phyloP scores from a whole-genome alignment of 2,113 vertebrate species.

The Prochilodus magdalenae region DNA sequence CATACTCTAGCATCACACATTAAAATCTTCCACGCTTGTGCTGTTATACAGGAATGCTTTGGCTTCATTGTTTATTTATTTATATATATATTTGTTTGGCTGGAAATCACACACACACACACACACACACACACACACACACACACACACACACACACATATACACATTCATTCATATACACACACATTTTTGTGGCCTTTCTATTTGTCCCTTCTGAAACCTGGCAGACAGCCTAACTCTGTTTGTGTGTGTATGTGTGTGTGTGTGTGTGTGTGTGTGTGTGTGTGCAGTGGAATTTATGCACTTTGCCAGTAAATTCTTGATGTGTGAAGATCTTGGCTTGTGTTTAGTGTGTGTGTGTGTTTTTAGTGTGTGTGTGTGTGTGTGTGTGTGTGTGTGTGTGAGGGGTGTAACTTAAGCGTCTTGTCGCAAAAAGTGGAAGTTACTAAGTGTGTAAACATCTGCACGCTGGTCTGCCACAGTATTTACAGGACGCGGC shows the following conservation, averaged over 20 bases:
- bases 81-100: not conserved
- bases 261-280: too few species aligned
- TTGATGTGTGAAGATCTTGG: conserved; percentile 1
- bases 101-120: not conserved
- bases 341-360: not conserved
- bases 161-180: too few species aligned
- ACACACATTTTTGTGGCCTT: not conserved
- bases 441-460: conserved; percentile 31
- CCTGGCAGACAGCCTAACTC: not conserved
- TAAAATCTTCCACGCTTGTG: not conserved
- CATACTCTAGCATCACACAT: not conserved
- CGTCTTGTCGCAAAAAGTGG: not conserved
- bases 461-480: not conserved
- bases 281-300: not conserved
- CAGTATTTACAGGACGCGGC: conserved; percentile 1
- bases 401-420: not conserved
- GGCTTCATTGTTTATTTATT: not conserved
- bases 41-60: not conserved
- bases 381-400: conserved; percentile 4
- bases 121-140: not conserved
- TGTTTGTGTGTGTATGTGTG: too few species aligned
- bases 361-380: conserved; percentile 16
- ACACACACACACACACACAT: not conserved
- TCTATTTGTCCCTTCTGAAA: not conserved
- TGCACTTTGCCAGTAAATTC: not conserved